These are phyloP conservation scores for Adela reaumurella DNA, from an alignment of 2,888 invertebrate genomes.

Conservation along the genomic window DNA sequence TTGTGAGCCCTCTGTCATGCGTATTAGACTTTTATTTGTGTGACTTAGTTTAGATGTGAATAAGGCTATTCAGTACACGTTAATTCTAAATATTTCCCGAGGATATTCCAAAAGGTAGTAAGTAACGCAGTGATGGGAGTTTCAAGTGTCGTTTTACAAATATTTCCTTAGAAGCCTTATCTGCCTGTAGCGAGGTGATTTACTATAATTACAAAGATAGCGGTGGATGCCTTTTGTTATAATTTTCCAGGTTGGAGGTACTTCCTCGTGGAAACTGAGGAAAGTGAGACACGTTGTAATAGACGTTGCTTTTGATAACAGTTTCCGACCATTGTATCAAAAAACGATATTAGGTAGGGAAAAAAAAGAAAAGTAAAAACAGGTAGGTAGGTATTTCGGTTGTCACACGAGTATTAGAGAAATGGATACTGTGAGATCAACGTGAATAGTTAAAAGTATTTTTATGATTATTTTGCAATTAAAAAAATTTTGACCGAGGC, in stretches of 20 bases:
- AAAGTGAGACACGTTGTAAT: slow-evolving; percentile 53
- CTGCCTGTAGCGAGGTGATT: slow-evolving; percentile 43
- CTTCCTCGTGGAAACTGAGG: slow-evolving; percentile 45
- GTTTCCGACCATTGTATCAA: no score
- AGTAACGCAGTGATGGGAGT: background rate
- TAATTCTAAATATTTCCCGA: background rate
- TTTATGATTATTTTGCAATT: no score
- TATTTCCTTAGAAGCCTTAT: slow-evolving; percentile 28
- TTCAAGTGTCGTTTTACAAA: background rate
- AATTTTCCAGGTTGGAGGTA: slow-evolving; percentile 52
- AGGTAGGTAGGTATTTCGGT: no score
- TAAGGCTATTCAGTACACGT: background rate
- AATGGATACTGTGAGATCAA: no score
- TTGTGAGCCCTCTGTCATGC: no score
- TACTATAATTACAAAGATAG: slow-evolving; percentile 56
- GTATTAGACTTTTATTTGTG: no score
- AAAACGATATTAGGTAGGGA: no score
- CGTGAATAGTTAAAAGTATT: no score
- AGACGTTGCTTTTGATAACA: slow-evolving; percentile 54
- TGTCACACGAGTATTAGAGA: no score
- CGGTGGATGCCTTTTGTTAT: slow-evolving; percentile 57
- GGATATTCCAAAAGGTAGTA: background rate
- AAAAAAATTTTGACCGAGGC: no score
- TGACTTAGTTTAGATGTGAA: no score
- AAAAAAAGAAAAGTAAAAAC: no score